phyloP scores from a whole-genome alignment of 1,140 invertebrate genomes.

The Drosophila tristis region DNA sequence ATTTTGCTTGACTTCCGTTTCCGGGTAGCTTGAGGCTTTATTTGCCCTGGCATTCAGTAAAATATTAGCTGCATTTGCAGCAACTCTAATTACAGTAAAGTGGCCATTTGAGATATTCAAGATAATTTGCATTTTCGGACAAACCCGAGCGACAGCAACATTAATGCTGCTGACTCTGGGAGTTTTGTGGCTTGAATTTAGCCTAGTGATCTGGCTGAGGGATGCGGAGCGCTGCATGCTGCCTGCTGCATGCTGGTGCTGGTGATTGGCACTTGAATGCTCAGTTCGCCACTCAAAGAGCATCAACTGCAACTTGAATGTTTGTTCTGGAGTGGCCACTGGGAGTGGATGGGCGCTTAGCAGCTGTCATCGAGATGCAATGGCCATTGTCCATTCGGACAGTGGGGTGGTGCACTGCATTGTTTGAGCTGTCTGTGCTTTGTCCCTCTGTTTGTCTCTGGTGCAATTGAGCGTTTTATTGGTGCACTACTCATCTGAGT shows the following conservation, averaged over 20 bases:
- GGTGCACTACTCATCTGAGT: conserved; percentile 1
- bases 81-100: conserved; percentile 62
- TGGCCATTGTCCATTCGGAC: neutral
- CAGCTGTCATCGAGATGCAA: neutral
- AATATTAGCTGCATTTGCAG: conserved; percentile 56
- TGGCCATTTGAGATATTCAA: conserved; percentile 45
- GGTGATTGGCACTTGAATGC: neutral
- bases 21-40: conserved; percentile 54
- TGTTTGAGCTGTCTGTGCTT: neutral
- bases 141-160: neutral
- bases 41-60: conserved; percentile 45
- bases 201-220: too few species aligned
- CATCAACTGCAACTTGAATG: conserved; percentile 1
- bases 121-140: conserved; percentile 49
- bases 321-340: conserved; percentile 1
- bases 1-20: conserved; percentile 69
- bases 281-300: neutral
- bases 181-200: neutral
- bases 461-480: conserved; percentile 29
- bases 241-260: too few species aligned
- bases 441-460: conserved; percentile 15
- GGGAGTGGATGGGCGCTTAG: neutral
- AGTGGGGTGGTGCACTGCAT: neutral
- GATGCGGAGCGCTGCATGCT: too few species aligned
- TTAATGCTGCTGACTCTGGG: conserved; percentile 3